These are phyloP conservation scores for Parthenolecanium corni DNA, from an alignment of 2,888 invertebrate species.

Conservation along the genomic window DNA sequence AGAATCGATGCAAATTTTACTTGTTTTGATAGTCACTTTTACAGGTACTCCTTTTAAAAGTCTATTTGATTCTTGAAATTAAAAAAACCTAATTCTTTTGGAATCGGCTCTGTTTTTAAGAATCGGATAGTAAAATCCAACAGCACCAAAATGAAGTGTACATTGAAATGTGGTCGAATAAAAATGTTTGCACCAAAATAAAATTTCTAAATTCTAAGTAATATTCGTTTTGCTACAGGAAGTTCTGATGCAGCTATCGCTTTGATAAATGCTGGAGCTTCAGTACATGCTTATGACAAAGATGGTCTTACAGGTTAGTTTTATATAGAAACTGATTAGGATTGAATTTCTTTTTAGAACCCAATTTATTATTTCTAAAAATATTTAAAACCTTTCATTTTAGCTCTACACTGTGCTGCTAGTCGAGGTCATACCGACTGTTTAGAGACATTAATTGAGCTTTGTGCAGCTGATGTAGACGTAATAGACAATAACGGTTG, in stretches of 20 bases:
- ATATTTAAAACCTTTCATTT: constrained; percentile 3
- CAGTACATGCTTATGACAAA: constrained; percentile 70
- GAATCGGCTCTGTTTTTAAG: too few relatives aligned
- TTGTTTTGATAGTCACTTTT: too few relatives aligned
- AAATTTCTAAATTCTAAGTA: too few relatives aligned
- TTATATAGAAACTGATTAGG: neutral
- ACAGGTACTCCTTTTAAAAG: too few relatives aligned
- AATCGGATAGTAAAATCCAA: too few relatives aligned
- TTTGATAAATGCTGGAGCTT: constrained; percentile 74
- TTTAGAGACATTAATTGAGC: constrained; percentile 71
- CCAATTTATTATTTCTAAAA: neutral
- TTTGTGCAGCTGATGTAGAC: constrained; percentile 81
- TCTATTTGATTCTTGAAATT: too few relatives aligned
- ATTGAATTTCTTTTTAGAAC: neutral
- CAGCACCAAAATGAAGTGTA: too few relatives aligned
- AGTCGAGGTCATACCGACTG: constrained; percentile 90
- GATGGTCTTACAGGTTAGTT: constrained; percentile 67
- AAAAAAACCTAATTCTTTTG: too few relatives aligned
- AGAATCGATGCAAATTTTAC: too few relatives aligned
- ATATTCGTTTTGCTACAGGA: too few relatives aligned
- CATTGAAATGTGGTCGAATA: too few relatives aligned
- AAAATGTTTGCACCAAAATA: too few relatives aligned
- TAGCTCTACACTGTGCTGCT: constrained; percentile 90
- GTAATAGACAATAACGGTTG: constrained; percentile 87
- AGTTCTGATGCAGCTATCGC: constrained; percentile 83